These are phyloP conservation scores for Nothoprocta perdicaria DNA, from an alignment of 2,113 vertebrate species.

Conservation along the genomic window DNA sequence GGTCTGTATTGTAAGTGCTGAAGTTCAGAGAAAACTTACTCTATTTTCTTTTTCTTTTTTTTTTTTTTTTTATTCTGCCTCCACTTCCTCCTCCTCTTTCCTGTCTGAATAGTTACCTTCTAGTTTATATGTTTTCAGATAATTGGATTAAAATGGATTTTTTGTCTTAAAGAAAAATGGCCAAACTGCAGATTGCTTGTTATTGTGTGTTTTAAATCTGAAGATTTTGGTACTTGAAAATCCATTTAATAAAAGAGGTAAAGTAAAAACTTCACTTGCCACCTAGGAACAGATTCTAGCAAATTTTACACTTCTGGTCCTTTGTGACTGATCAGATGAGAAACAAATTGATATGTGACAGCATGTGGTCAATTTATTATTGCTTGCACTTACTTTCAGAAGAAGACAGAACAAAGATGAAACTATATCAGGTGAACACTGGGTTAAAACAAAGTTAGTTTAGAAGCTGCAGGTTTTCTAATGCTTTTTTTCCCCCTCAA, in stretches of 20 bases:
- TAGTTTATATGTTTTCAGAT: background rate
- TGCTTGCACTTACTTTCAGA: background rate
- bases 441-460: background rate
- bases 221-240: background rate
- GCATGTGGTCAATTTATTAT: background rate
- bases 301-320: background rate
- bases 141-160: background rate
- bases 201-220: background rate
- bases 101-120: background rate
- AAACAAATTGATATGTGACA: background rate
- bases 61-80: background rate
- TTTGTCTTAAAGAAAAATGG: background rate
- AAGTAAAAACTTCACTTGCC: background rate
- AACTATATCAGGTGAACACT: background rate
- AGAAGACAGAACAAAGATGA: background rate
- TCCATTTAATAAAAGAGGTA: background rate
- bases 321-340: background rate
- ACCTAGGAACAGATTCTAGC: accelerated
- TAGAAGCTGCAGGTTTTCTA: background rate
- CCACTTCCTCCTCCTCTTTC: background rate
- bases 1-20: background rate
- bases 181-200: background rate
- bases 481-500: background rate
- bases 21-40: background rate
- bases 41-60: background rate